phyloP scores from a whole-genome alignment of 2,113 vertebrate genomes.

The Cnemophilus loriae region DNA sequence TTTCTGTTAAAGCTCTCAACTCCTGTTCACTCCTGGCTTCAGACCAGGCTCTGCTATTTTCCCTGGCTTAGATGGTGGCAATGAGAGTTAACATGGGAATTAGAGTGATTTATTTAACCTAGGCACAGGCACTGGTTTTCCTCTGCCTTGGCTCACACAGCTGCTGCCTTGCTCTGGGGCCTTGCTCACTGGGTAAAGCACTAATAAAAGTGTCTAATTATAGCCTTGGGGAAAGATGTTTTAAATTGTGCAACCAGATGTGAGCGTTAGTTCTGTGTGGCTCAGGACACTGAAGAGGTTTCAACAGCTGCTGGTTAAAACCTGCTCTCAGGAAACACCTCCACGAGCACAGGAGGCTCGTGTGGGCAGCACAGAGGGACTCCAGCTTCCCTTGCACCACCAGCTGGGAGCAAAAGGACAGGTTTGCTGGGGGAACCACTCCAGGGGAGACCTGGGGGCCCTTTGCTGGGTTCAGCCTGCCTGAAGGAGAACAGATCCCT shows the following conservation, averaged over 20 bases:
- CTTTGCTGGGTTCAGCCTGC: background rate
- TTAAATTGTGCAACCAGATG: background rate
- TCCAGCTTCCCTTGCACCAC: background rate
- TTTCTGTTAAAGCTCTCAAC: background rate
- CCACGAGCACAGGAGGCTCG: background rate
- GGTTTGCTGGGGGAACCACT: background rate
- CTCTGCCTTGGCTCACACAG: background rate
- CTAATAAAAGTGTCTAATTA: background rate
- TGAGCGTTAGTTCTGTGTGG: background rate
- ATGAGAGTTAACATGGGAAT: background rate
- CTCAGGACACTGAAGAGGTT: background rate
- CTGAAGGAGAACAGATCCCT: background rate
- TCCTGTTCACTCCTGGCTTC: background rate
- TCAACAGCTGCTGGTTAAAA: background rate
- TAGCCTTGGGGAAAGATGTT: background rate
- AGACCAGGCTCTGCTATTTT: background rate
- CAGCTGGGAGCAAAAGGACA: background rate
- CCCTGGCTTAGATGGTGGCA: conserved; percentile 17
- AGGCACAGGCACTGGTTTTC: background rate
- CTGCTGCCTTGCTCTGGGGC: background rate
- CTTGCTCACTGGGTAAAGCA: background rate
- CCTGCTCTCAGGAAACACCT: background rate
- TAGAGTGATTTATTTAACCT: conserved; percentile 24
- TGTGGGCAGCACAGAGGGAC: background rate
- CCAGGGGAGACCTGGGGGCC: background rate